A percentile compares a stretch with the other conserved stretches of the same genome.
phyloP scores from a whole-genome alignment of 1,140 invertebrate genomes.

The Daktulosphaira vitifoliae region DNA sequence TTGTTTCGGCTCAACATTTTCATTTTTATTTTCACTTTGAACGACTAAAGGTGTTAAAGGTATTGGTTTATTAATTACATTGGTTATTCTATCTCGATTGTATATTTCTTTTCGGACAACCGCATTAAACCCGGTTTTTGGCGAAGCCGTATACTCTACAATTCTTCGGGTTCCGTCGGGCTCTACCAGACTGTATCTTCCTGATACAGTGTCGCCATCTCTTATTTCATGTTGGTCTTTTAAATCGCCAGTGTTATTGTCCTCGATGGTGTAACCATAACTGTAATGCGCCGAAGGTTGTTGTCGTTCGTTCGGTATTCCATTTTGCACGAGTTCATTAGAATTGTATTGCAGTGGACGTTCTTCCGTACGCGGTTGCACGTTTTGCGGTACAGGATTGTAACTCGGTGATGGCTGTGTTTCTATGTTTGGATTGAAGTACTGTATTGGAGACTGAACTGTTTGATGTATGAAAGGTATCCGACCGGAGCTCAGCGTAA shows the following conservation, averaged over 20 bases:
- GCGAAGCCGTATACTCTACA: slow-evolving; percentile 50
- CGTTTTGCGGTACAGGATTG: background rate
- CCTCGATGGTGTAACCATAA: slow-evolving; percentile 39
- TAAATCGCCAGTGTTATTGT: slow-evolving; percentile 38
- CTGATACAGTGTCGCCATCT: slow-evolving; percentile 39
- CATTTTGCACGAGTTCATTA: background rate
- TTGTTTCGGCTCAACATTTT: no score
- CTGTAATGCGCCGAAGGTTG: slow-evolving; percentile 40
- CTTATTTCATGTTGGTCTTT: slow-evolving; percentile 38
- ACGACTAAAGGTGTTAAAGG: background rate
- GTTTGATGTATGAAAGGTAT: slow-evolving; percentile 8
- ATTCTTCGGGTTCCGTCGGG: slow-evolving; percentile 52
- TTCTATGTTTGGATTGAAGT: background rate
- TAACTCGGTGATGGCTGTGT: background rate
- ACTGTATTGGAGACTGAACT: background rate
- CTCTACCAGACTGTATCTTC: slow-evolving; percentile 42
- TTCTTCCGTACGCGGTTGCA: no score
- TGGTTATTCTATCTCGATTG: background rate
- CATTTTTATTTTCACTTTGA: background rate
- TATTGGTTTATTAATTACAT: background rate
- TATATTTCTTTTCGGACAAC: slow-evolving; percentile 34
- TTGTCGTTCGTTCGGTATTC: background rate
- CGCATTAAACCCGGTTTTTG: slow-evolving; percentile 42
- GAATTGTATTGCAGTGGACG: no score
- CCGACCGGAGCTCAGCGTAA: background rate